phyloP scores from a whole-genome alignment of 2,113 vertebrate genomes.

The Litocranius walleri region DNA sequence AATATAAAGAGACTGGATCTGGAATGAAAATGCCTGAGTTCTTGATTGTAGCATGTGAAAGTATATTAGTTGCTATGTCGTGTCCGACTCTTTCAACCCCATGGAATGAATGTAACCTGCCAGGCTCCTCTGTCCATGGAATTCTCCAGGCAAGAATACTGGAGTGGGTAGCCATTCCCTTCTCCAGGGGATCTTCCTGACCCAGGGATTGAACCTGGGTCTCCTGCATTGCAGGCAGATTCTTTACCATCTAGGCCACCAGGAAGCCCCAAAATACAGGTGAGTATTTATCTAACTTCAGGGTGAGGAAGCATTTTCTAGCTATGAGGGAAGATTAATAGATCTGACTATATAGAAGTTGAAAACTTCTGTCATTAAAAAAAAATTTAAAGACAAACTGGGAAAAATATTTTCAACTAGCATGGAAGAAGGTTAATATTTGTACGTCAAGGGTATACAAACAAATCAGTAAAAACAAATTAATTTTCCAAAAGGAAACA shows the following conservation, averaged over 20 bases:
- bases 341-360: not conserved
- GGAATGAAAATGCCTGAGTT: not conserved
- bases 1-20: not conserved
- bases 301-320: not conserved
- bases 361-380: not conserved
- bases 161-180: not conserved
- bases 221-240: not conserved
- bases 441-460: not conserved
- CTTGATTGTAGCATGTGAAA: not conserved
- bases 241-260: not conserved
- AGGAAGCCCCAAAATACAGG: not conserved
- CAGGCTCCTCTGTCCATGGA: not conserved
- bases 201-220: not conserved
- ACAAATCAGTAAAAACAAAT: slow-evolving; percentile 26
- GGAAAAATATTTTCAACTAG: slow-evolving; percentile 28
- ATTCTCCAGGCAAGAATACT: not conserved
- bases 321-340: not conserved
- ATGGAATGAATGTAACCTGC: not conserved
- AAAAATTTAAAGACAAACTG: slow-evolving; percentile 14
- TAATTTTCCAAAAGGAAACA: slow-evolving; percentile 40
- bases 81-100: not conserved
- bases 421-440: slow-evolving; percentile 14
- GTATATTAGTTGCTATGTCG: not conserved
- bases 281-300: slow-evolving; percentile 26
- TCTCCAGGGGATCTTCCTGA: not conserved